Conservation (phyloP, 2,113 vertebrate genomes). For the Hiodon alosoides region DNA sequence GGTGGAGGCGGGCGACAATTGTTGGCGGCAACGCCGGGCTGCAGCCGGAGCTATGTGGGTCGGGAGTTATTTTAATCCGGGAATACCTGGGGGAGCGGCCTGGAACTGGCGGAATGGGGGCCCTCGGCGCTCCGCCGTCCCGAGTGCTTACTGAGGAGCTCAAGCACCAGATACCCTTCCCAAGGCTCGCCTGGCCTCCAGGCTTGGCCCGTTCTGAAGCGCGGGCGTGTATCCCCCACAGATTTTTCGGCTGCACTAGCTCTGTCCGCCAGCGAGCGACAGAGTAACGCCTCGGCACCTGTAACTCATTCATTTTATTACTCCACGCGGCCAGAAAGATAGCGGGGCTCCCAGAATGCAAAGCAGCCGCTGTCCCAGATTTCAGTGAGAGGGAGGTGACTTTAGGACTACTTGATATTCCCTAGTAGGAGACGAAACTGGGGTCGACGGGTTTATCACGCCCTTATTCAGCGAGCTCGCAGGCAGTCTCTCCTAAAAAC, state of each 20-base stretch:
- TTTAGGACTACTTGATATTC: too few species aligned
- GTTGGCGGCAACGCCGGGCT: not conserved
- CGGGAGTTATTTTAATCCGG: conserved; percentile 20
- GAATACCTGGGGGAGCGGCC: conserved; percentile 13
- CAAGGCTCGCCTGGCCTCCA: too few species aligned
- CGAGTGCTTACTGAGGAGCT: not conserved
- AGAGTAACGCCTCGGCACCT: conserved; percentile 1
- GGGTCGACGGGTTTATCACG: too few species aligned
- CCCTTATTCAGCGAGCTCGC: too few species aligned
- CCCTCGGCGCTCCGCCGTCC: not conserved
- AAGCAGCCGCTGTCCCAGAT: not conserved
- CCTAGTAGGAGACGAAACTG: too few species aligned
- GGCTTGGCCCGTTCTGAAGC: not conserved
- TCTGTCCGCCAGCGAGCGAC: conserved; percentile 2
- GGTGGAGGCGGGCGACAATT: not conserved
- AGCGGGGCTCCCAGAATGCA: not conserved
- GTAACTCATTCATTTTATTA: conserved; percentile 2
- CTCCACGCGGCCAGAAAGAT: not conserved
- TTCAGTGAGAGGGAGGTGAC: too few species aligned
- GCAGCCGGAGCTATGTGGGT: conserved; percentile 15
- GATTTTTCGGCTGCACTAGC: conserved; percentile 1
- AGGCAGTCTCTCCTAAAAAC: too few species aligned
- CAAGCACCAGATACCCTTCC: not conserved
- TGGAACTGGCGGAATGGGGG: not conserved
- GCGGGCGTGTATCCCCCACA: not conserved